Conservation (phyloP, 2,888 invertebrate species). For the Nomada lathburiana region DNA sequence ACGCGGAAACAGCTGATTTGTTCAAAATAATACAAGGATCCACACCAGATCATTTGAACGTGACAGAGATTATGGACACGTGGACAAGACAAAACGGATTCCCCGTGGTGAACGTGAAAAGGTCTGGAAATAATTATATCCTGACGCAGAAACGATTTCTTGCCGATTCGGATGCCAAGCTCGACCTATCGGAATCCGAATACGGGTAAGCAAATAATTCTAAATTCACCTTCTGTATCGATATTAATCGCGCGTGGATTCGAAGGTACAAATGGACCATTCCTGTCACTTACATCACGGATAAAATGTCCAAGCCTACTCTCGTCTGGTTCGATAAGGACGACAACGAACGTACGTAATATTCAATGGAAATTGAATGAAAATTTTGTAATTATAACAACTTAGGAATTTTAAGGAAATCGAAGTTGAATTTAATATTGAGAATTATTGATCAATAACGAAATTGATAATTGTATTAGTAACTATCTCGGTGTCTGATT, state of each 20-base stretch:
- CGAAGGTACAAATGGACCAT: constrained; percentile 93
- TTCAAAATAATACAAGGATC: constrained; percentile 88
- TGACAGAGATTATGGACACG: constrained; percentile 91
- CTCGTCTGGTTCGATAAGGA: constrained; percentile 82
- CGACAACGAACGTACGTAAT: constrained; percentile 74
- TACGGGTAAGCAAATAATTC: constrained; percentile 79
- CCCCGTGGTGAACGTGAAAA: constrained; percentile 89
- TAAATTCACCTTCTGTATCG: neutral
- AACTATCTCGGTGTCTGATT: no score
- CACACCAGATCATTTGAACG: constrained; percentile 85
- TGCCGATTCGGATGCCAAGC: constrained; percentile 87
- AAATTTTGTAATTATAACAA: no score
- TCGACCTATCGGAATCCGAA: constrained; percentile 83
- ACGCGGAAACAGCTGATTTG: constrained; percentile 93
- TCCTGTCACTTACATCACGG: constrained; percentile 91
- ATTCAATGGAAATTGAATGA: no score
- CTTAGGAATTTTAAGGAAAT: no score
- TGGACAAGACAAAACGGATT: constrained; percentile 96
- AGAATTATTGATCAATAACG: no score
- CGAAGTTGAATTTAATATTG: constrained; percentile 55
- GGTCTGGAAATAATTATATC: constrained; percentile 85
- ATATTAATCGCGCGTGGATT: constrained; percentile 54
- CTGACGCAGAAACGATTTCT: constrained; percentile 92
- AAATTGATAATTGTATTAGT: no score
- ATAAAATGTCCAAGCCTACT: constrained; percentile 80